Conservation (phyloP, 2,888 invertebrate genomes). For the Cheiracanthium punctorium region DNA sequence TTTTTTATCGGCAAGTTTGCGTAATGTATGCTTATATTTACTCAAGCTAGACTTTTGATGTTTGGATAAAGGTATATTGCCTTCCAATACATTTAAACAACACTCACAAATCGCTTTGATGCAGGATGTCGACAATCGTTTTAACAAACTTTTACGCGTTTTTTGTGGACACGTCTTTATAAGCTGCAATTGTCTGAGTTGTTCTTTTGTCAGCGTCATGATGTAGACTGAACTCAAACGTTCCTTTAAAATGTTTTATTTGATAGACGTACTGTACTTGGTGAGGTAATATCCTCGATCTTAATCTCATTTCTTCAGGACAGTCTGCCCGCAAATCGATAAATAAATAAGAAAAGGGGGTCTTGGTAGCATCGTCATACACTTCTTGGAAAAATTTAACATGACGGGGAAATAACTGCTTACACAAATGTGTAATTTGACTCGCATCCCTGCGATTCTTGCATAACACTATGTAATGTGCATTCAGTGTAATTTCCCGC, state of each 20-base stretch:
- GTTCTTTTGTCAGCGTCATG: not conserved
- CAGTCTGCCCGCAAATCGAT: too few species aligned
- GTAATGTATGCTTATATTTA: not conserved
- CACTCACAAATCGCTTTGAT: not conserved
- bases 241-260: too few species aligned
- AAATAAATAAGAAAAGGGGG: not conserved
- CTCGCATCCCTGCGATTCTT: slow-evolving; percentile 39
- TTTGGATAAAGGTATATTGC: not conserved
- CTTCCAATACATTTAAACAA: not conserved
- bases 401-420: slow-evolving; percentile 22
- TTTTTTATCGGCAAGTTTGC: not conserved
- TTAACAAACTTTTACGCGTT: not conserved
- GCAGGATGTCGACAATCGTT: not conserved
- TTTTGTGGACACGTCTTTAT: not conserved
- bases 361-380: slow-evolving; percentile 27
- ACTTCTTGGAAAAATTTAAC: slow-evolving; percentile 18
- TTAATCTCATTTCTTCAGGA: too few species aligned
- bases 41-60: not conserved
- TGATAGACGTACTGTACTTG: too few species aligned
- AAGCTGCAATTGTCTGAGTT: not conserved
- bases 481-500: slow-evolving; percentile 42
- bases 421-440: slow-evolving; percentile 26
- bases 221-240: not conserved
- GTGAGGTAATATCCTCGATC: too few species aligned
- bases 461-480: slow-evolving; percentile 38